These are phyloP conservation scores for Centrocercus urophasianus DNA, from an alignment of 2,113 vertebrate genomes.

Conservation along the genomic window DNA sequence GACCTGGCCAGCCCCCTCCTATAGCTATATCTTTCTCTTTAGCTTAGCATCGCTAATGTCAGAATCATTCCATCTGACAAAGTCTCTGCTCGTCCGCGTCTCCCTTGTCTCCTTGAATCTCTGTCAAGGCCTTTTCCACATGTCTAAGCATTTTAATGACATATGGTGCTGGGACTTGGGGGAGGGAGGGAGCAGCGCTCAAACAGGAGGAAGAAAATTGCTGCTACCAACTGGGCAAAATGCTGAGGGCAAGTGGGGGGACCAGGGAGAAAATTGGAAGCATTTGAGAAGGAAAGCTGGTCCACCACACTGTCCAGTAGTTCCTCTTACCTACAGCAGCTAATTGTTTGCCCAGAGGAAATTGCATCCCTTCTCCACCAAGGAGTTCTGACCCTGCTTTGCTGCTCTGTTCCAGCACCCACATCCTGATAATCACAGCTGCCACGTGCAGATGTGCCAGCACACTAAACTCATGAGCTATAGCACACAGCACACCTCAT, in stretches of 20 bases:
- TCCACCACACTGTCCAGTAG: neutral
- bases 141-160: conserved; percentile 83
- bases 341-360: conserved; percentile 25
- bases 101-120: conserved; percentile 80
- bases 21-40: conserved; percentile 61
- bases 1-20: neutral
- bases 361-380: neutral
- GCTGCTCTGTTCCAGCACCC: neutral
- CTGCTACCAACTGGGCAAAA: neutral
- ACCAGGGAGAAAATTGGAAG: neutral
- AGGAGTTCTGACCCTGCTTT: neutral
- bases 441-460: neutral
- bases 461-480: neutral
- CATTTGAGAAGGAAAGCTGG: neutral
- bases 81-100: conserved; percentile 69
- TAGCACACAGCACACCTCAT: accelerated
- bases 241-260: neutral
- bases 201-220: neutral
- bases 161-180: conserved; percentile 76
- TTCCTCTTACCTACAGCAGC: neutral
- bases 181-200: conserved; percentile 27
- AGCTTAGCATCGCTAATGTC: conserved; percentile 66
- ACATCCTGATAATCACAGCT: neutral
- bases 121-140: conserved; percentile 81
- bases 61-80: conserved; percentile 81